Percentiles rank a stretch among this genome's conserved stretches.
Evolutionary conservation across 1,140 invertebrate species (phyloP).

Genomic region (Brachionus asplanchnoidis): DNA sequence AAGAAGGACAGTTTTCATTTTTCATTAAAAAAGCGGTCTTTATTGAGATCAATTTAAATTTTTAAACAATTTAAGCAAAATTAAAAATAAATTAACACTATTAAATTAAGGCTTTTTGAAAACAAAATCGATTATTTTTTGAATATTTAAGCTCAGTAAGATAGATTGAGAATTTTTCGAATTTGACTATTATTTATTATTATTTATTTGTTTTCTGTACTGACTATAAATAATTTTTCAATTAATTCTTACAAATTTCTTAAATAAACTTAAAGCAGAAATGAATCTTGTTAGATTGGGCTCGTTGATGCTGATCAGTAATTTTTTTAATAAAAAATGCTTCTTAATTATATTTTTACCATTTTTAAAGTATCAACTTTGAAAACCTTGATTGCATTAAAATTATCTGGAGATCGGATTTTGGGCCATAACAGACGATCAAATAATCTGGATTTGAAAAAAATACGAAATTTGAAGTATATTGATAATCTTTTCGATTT

Average conservation of each 20-base stretch:
- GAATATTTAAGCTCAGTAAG: no score
- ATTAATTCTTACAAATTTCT: background rate
- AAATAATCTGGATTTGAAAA: background rate
- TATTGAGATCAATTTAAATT: background rate
- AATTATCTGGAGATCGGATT: background rate
- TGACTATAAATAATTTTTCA: background rate
- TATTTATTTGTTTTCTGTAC: no score
- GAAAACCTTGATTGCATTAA: background rate
- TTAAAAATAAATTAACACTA: no score
- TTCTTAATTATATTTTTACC: background rate
- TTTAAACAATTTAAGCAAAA: background rate
- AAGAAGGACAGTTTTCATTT: background rate
- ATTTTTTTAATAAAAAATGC: background rate
- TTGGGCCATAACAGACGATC: background rate
- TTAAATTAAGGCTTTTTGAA: no score
- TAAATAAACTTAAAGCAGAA: background rate
- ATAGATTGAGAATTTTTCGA: background rate
- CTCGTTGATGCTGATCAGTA: background rate
- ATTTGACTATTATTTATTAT: background rate
- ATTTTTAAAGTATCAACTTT: background rate
- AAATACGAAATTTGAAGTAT: background rate
- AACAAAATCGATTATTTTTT: no score
- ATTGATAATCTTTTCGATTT: background rate
- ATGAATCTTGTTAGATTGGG: background rate
- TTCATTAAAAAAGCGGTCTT: background rate